phyloP scores from a whole-genome alignment of 2,888 invertebrate genomes.

The Minunthozetes semirufus region DNA sequence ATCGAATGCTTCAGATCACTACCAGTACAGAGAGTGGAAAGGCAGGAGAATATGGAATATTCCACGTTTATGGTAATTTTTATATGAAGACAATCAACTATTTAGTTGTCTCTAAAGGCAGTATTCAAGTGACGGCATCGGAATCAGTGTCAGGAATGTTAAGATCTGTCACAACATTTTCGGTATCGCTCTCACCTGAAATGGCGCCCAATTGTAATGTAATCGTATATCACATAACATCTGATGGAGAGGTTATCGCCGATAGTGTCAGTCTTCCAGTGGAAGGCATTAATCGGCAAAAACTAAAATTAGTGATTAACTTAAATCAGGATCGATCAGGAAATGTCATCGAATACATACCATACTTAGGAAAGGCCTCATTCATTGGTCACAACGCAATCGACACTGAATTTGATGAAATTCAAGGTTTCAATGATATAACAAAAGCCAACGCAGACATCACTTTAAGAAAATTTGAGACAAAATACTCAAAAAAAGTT shows the following conservation, averaged over 20 bases:
- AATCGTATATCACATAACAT: constrained; percentile 52
- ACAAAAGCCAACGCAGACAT: constrained; percentile 46
- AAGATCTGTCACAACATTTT: constrained; percentile 50
- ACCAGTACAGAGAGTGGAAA: constrained; percentile 50
- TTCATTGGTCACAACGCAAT: constrained; percentile 53
- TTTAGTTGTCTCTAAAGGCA: constrained; percentile 53
- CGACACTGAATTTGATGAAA: constrained; percentile 44
- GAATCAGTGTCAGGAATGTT: constrained; percentile 48
- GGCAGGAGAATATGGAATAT: constrained; percentile 54
- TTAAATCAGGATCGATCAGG: constrained; percentile 55
- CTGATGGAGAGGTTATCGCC: constrained; percentile 52
- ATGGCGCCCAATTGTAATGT: constrained; percentile 56
- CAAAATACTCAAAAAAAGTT: constrained; percentile 41
- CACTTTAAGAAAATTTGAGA: constrained; percentile 46
- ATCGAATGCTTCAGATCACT: constrained; percentile 51
- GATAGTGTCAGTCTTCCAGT: constrained; percentile 55
- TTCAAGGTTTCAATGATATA: constrained; percentile 48
- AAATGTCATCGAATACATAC: constrained; percentile 53
- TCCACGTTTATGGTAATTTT: constrained; percentile 54
- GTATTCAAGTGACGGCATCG: constrained; percentile 49
- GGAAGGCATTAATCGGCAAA: constrained; percentile 52
- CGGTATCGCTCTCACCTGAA: constrained; percentile 53
- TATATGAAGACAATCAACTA: constrained; percentile 52
- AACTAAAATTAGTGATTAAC: constrained; percentile 53
- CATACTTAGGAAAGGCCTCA: constrained; percentile 53